Evolutionary conservation across 2,113 vertebrate genomes (phyloP).

Genomic region (Drymodes brunneopygia): DNA sequence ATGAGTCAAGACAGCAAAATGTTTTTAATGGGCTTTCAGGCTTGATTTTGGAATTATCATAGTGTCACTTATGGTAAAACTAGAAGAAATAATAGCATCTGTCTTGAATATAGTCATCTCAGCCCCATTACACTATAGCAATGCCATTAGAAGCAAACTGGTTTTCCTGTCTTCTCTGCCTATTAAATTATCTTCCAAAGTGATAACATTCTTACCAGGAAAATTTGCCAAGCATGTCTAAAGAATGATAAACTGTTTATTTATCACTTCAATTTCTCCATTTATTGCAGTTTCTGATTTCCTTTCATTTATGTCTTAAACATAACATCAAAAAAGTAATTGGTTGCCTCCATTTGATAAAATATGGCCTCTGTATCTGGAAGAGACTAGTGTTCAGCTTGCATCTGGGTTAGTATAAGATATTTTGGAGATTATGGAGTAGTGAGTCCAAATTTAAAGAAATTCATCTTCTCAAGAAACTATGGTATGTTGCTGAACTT

Average conservation of each 20-base stretch:
- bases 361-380: not conserved
- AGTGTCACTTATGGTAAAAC: conserved; percentile 21
- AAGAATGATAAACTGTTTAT: not conserved
- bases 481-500: not conserved
- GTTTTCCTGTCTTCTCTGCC: conserved; percentile 10
- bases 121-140: not conserved
- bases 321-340: not conserved
- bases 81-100: conserved; percentile 28
- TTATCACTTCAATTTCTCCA: not conserved
- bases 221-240: not conserved
- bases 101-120: conserved; percentile 23
- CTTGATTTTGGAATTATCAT: conserved; percentile 49
- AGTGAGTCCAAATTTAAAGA: not conserved
- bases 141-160: conserved; percentile 5
- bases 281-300: not conserved
- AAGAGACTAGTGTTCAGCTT: not conserved
- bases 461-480: not conserved
- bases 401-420: not conserved
- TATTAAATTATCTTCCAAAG: conserved; percentile 48
- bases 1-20: conserved; percentile 8
- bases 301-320: not conserved
- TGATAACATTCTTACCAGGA: not conserved
- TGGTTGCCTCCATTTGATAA: not conserved
- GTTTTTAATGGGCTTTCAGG: conserved; percentile 44
- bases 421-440: not conserved